Evolutionary conservation across 2,888 invertebrate genomes (phyloP).

Genomic region (Agrochola litura): DNA sequence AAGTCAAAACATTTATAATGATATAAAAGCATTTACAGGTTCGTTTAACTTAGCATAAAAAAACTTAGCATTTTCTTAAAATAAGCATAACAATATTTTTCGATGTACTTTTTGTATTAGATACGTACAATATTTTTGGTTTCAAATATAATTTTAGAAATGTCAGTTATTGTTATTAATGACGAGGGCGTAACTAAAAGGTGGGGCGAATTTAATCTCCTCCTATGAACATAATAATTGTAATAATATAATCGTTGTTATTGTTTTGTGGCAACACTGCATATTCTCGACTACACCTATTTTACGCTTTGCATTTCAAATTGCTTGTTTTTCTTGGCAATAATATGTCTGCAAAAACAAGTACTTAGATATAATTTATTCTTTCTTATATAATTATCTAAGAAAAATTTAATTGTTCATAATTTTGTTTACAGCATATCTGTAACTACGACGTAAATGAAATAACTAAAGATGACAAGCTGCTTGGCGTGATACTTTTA

Average conservation of each 20-base stretch:
- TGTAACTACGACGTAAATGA: slow-evolving; percentile 63
- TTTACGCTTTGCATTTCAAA: slow-evolving; percentile 28
- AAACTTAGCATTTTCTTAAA: not conserved
- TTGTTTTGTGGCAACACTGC: not conserved
- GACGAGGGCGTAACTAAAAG: slow-evolving; percentile 13
- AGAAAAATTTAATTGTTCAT: not conserved
- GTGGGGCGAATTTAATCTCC: slow-evolving; percentile 1
- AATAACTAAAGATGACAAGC: slow-evolving; percentile 67
- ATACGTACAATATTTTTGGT: not conserved
- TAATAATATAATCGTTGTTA: slow-evolving; percentile 2
- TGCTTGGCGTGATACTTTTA: slow-evolving; percentile 74
- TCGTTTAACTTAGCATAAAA: not conserved
- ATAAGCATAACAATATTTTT: not conserved
- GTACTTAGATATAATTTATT: not conserved
- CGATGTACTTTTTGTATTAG: not conserved
- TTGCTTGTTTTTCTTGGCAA: slow-evolving; percentile 31
- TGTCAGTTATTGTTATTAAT: not conserved
- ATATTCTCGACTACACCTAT: slow-evolving; percentile 9
- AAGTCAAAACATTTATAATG: not conserved
- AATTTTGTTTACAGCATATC: slow-evolving; percentile 74
- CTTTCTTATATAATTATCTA: not conserved
- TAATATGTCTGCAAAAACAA: slow-evolving; percentile 16
- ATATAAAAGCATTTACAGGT: not conserved
- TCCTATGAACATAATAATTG: slow-evolving; percentile 14
- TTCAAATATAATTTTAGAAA: not conserved